phyloP scores from a whole-genome alignment of 2,113 vertebrate species.

The Cephalopterus ornatus region DNA sequence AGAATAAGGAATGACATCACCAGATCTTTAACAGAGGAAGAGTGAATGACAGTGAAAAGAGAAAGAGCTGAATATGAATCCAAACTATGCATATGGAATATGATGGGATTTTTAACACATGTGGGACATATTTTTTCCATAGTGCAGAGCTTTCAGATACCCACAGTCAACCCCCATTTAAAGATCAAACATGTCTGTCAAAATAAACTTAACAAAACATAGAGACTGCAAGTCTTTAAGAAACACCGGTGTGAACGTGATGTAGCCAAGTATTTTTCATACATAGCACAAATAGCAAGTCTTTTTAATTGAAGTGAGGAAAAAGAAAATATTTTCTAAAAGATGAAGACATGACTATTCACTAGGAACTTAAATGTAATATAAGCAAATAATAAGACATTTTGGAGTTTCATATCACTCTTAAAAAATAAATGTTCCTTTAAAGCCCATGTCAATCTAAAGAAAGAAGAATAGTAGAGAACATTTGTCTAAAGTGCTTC shows the following conservation, averaged over 20 bases:
- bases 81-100: background rate
- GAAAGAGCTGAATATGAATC: background rate
- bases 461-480: background rate
- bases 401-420: background rate
- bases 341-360: background rate
- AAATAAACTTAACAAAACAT: background rate
- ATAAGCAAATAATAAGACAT: background rate
- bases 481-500: background rate
- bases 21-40: background rate
- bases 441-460: background rate
- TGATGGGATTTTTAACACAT: background rate
- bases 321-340: background rate
- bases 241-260: background rate
- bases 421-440: background rate
- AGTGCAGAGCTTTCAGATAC: background rate
- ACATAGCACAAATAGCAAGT: background rate
- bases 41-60: background rate
- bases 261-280: background rate
- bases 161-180: background rate
- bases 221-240: background rate
- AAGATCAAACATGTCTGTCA: constrained; percentile 1
- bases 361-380: background rate
- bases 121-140: background rate
- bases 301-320: background rate
- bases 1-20: constrained; percentile 2